These are phyloP conservation scores for Xanthorhoe spadicearia DNA, from an alignment of 2,888 invertebrate genomes.

Conservation along the genomic window DNA sequence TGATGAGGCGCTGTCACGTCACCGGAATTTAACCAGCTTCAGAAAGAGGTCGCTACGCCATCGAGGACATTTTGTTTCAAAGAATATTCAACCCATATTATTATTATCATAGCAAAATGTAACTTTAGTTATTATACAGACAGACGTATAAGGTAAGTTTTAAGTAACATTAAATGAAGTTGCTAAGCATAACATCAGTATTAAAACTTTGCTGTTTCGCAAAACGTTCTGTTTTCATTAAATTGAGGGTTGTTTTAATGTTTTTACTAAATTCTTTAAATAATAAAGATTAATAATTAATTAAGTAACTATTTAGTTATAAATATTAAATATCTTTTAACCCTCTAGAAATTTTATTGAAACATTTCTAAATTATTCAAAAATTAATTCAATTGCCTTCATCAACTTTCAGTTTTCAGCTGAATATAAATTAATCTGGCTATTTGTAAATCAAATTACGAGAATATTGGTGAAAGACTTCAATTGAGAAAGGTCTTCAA, in stretches of 20 bases:
- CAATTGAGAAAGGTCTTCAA: neutral
- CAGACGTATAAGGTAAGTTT: neutral
- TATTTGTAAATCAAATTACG: neutral
- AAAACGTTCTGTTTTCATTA: constrained; percentile 10
- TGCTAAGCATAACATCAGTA: constrained; percentile 13
- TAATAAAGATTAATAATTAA: neutral
- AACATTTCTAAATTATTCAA: constrained; percentile 11
- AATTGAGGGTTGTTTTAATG: neutral
- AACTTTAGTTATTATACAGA: neutral
- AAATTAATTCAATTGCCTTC: constrained; percentile 25
- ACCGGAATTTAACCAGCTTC: no score
- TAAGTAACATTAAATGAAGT: constrained; percentile 30
- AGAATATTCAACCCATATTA: no score
- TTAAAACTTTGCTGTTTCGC: constrained; percentile 15
- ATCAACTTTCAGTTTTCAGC: constrained; percentile 26
- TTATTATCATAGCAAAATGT: no score
- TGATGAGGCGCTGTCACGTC: no score
- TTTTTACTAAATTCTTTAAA: neutral
- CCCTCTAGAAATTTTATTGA: constrained; percentile 10
- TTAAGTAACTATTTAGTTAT: neutral
- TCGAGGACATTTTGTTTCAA: no score
- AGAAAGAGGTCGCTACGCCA: no score
- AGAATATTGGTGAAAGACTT: neutral
- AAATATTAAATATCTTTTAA: constrained; percentile 1
- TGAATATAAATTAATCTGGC: constrained; percentile 8